A percentile compares a stretch with the other conserved stretches of the same genome.
Conservation (phyloP, 2,797 vertebrate genomes). For the Discoglossus pictus region DNA sequence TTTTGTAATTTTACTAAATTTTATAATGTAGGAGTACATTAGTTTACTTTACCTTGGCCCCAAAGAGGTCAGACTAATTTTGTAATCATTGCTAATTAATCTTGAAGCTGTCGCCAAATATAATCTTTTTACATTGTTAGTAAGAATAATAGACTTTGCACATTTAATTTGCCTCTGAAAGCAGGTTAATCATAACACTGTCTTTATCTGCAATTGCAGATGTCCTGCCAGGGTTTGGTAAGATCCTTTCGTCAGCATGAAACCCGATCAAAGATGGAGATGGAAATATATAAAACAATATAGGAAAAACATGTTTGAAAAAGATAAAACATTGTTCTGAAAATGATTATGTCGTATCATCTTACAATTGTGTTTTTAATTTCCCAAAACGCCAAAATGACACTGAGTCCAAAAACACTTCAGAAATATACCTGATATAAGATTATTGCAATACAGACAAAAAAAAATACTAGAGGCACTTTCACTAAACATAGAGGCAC, state of each 20-base stretch:
- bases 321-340: background rate
- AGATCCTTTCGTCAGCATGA: conserved; percentile 1
- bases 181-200: conserved; percentile 11
- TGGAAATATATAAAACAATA: conserved; percentile 16
- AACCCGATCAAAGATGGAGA: conserved; percentile 5
- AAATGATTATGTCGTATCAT: too few species aligned
- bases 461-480: too few species aligned
- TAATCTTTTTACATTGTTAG: background rate
- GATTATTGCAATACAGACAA: too few species aligned
- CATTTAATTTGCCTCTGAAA: conserved; percentile 17
- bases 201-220: conserved; percentile 17
- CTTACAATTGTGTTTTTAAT: too few species aligned
- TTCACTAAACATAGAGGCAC: too few species aligned
- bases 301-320: background rate
- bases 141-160: conserved; percentile 19
- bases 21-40: background rate
- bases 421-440: too few species aligned
- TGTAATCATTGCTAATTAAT: conserved; percentile 3
- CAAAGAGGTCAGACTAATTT: conserved; percentile 10
- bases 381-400: too few species aligned
- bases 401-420: too few species aligned
- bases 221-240: conserved; percentile 18
- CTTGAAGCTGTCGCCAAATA: conserved; percentile 8
- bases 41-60: too few species aligned
- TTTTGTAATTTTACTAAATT: conserved; percentile 4